phyloP scores from a whole-genome alignment of 2,888 invertebrate species.

The Neoscelio sp. region DNA sequence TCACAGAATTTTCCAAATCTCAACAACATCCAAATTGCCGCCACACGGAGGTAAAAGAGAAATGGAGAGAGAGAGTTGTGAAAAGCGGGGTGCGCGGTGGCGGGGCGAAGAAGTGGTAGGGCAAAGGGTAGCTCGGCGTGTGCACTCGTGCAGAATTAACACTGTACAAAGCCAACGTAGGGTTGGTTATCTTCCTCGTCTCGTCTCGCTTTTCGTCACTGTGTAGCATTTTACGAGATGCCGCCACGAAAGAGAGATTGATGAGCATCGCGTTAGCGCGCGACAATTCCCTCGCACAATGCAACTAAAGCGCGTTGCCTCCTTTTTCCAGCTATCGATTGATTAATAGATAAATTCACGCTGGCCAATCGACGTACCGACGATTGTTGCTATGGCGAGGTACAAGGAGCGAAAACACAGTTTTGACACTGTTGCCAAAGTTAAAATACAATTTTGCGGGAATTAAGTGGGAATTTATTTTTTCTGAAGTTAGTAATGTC shows the following conservation, averaged over 20 bases:
- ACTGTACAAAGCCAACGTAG: slow-evolving; percentile 71
- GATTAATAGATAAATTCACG: slow-evolving; percentile 63
- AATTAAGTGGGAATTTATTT: too few relatives aligned
- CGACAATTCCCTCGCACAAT: slow-evolving; percentile 63
- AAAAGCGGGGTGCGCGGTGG: background rate
- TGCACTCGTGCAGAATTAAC: slow-evolving; percentile 73
- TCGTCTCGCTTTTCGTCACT: slow-evolving; percentile 60
- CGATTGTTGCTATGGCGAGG: slow-evolving; percentile 49
- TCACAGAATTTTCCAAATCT: slow-evolving; percentile 20
- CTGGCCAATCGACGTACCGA: slow-evolving; percentile 51
- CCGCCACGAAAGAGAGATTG: slow-evolving; percentile 67
- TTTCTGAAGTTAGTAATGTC: too few relatives aligned
- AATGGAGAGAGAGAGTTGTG: background rate
- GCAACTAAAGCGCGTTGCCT: slow-evolving; percentile 53
- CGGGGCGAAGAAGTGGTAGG: slow-evolving; percentile 9
- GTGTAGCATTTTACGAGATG: slow-evolving; percentile 63
- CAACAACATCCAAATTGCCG: too few relatives aligned
- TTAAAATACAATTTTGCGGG: too few relatives aligned
- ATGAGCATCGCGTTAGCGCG: slow-evolving; percentile 65
- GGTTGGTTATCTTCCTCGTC: slow-evolving; percentile 61
- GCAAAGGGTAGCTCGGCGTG: slow-evolving; percentile 62
- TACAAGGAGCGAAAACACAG: slow-evolving; percentile 34
- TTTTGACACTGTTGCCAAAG: slow-evolving; percentile 6
- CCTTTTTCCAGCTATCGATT: slow-evolving; percentile 43
- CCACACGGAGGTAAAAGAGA: background rate